These are phyloP conservation scores for Cotesia typhae DNA, from an alignment of 1,140 invertebrate genomes.

Conservation along the genomic window DNA sequence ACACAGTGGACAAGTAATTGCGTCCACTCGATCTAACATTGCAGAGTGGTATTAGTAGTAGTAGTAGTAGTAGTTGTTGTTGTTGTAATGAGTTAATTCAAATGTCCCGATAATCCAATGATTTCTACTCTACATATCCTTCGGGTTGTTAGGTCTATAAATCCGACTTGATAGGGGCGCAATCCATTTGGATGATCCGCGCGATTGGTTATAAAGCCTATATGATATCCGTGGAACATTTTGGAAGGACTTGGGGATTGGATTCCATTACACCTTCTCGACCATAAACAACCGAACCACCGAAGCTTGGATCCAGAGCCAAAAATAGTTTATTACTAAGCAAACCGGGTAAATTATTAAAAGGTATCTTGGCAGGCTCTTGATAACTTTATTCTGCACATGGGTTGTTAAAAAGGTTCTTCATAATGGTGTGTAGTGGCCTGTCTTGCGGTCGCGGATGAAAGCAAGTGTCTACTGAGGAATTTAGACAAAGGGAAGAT, in stretches of 20 bases:
- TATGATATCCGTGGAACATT: slow-evolving; percentile 17
- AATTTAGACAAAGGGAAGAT: slow-evolving; percentile 56
- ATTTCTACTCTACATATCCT: slow-evolving; percentile 20
- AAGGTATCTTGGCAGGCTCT: slow-evolving; percentile 27
- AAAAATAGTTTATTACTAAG: slow-evolving; percentile 1
- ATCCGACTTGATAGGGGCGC: slow-evolving; percentile 12
- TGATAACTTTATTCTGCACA: slow-evolving; percentile 8
- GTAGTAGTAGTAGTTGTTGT: too few species aligned
- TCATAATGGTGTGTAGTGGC: slow-evolving; percentile 46
- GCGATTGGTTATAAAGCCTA: slow-evolving; percentile 24
- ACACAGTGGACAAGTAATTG: slow-evolving; percentile 5
- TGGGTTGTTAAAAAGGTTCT: slow-evolving; percentile 45
- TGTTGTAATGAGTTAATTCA: slow-evolving; percentile 30
- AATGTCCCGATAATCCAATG: slow-evolving; percentile 31
- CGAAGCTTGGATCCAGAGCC: neutral
- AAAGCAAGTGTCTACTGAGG: slow-evolving; percentile 60
- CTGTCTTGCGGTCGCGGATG: slow-evolving; percentile 48
- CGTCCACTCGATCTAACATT: slow-evolving; percentile 30
- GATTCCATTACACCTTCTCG: neutral
- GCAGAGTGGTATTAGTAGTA: neutral
- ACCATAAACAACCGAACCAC: neutral
- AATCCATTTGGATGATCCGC: slow-evolving; percentile 30
- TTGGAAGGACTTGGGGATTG: slow-evolving; percentile 8
- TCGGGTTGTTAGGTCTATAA: slow-evolving; percentile 11
- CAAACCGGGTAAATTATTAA: slow-evolving; percentile 7